Percentiles rank a stretch among this genome's conserved stretches.
These are phyloP conservation scores for Spongilla lacustris DNA, from an alignment of 37 sponge, comb jelly and placozoan species.

Conservation along the genomic window DNA sequence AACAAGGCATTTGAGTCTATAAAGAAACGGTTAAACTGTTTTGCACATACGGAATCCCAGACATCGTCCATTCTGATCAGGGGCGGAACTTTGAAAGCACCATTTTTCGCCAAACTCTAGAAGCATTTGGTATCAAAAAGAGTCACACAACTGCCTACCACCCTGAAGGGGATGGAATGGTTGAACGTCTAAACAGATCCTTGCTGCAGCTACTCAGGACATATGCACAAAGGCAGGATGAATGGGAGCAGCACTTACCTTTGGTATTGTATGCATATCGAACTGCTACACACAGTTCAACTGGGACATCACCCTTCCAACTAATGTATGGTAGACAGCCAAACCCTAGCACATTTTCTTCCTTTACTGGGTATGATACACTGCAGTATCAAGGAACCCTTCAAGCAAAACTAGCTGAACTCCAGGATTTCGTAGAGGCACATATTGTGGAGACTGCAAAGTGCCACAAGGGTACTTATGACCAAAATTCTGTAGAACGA, in stretches of 20 bases:
- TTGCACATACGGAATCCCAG: constrained; percentile 9
- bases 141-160: constrained; percentile 54
- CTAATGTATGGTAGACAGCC: constrained; percentile 59
- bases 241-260: constrained; percentile 57
- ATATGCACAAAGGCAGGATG: constrained; percentile 16
- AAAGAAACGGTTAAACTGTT: constrained; percentile 15
- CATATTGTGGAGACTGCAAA: constrained; percentile 19
- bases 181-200: constrained; percentile 58
- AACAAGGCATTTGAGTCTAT: constrained; percentile 35
- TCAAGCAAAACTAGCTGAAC: constrained; percentile 8
- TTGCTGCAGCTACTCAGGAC: constrained; percentile 59
- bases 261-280: constrained; percentile 53
- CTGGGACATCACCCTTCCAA: constrained; percentile 37
- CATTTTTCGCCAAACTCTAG: constrained; percentile 32
- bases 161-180: constrained; percentile 63
- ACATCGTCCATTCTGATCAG: constrained; percentile 18
- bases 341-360: not conserved
- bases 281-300: constrained; percentile 44
- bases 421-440: constrained; percentile 27
- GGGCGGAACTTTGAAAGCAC: constrained; percentile 55
- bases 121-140: constrained; percentile 46
- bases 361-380: not conserved
- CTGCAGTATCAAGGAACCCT: too few species aligned
- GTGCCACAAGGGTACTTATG: constrained; percentile 27
- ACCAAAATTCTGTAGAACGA: not conserved